These are phyloP conservation scores for Danaus melanippus DNA, from an alignment of 1,140 invertebrate species.

Conservation along the genomic window DNA sequence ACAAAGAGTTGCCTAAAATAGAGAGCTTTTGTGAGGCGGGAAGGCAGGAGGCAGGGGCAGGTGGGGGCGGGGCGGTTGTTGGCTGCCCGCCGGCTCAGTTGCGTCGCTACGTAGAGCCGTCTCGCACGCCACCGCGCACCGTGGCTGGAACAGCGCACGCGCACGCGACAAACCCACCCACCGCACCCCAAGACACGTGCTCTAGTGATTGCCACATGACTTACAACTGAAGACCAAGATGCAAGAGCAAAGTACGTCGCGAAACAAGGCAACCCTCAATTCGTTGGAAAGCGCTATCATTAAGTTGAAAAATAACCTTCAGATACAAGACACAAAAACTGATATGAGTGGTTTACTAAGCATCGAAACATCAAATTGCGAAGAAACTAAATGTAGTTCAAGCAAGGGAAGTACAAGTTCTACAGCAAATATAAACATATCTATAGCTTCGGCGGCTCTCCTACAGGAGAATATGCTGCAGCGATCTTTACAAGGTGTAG, in stretches of 20 bases:
- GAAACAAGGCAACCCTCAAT: constrained; percentile 60
- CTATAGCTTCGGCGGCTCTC: constrained; percentile 65
- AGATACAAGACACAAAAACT: constrained; percentile 65
- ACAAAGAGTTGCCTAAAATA: constrained; percentile 72
- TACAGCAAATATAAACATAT: constrained; percentile 62
- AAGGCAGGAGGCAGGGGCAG: constrained; percentile 43
- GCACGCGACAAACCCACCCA: constrained; percentile 48
- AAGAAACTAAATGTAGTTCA: constrained; percentile 51
- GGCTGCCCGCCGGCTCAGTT: constrained; percentile 63
- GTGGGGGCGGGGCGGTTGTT: constrained; percentile 60
- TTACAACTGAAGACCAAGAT: constrained; percentile 39
- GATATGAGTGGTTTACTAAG: constrained; percentile 60
- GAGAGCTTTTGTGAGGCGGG: constrained; percentile 68
- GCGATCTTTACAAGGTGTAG: constrained; percentile 79
- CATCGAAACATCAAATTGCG: constrained; percentile 41
- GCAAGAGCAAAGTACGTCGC: constrained; percentile 66
- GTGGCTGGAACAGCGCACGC: constrained; percentile 45
- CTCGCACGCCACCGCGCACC: constrained; percentile 52
- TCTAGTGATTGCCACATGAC: constrained; percentile 30
- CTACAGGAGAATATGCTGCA: constrained; percentile 75
- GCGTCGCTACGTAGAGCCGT: constrained; percentile 56
- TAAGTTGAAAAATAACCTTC: constrained; percentile 69
- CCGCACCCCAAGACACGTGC: constrained; percentile 49
- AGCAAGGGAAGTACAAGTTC: constrained; percentile 65
- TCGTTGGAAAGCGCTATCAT: constrained; percentile 68